Percentiles rank a stretch among this genome's conserved stretches.
Evolutionary conservation across 53 echinoderm and acorn worm genomes (phyloP).

Genomic region (Antedon mediterranea): DNA sequence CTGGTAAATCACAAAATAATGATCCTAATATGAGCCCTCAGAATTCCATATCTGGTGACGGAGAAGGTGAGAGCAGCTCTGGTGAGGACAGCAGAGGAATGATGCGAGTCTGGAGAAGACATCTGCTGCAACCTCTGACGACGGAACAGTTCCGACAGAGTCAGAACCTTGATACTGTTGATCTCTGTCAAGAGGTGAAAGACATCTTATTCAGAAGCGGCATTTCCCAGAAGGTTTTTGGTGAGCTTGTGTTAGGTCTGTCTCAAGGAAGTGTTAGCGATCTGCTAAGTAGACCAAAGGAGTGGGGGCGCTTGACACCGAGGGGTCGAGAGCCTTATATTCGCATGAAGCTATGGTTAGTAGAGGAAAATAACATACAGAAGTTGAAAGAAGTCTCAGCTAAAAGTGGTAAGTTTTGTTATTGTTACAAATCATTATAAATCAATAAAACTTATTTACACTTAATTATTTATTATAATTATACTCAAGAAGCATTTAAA

Average conservation of each 20-base stretch:
- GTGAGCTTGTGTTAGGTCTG: conserved; percentile 76
- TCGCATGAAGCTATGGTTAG: conserved; percentile 87
- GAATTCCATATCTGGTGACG: not conserved
- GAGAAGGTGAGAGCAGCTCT: conserved; percentile 1
- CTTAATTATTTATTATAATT: too few species aligned
- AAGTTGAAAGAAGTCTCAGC: conserved; percentile 56
- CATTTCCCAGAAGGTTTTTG: conserved; percentile 90
- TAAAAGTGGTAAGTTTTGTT: conserved; percentile 38
- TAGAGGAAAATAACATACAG: conserved; percentile 42
- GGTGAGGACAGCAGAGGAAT: not conserved
- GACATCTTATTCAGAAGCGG: conserved; percentile 53
- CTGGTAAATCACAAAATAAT: not conserved
- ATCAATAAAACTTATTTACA: too few species aligned
- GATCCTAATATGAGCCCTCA: conserved; percentile 1
- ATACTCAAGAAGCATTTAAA: too few species aligned
- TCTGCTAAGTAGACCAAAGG: conserved; percentile 69
- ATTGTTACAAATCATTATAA: too few species aligned
- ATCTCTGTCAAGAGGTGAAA: conserved; percentile 64
- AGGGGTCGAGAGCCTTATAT: conserved; percentile 92
- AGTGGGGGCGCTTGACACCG: conserved; percentile 76
- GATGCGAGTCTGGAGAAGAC: not conserved
- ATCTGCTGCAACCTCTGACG: conserved; percentile 46
- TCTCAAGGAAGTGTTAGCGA: conserved; percentile 99
- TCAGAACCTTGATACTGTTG: conserved; percentile 59
- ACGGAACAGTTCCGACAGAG: conserved; percentile 50